phyloP scores from a whole-genome alignment of 2,888 invertebrate species.

The Phyllotreta striolata region DNA sequence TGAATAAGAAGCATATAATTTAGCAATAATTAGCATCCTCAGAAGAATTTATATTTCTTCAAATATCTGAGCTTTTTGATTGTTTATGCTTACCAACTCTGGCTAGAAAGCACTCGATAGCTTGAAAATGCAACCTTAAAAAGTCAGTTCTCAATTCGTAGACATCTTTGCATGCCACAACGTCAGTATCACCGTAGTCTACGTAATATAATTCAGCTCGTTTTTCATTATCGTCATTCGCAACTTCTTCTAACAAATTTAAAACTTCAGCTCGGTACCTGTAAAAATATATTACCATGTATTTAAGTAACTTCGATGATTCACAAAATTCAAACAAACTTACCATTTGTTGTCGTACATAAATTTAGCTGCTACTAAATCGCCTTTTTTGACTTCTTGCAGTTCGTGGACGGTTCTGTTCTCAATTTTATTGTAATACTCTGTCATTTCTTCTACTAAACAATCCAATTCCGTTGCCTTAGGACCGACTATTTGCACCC shows the following conservation, averaged over 20 bases:
- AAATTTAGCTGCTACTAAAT: constrained; percentile 86
- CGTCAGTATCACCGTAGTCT: constrained; percentile 87
- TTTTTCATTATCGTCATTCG: constrained; percentile 62
- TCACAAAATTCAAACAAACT: constrained; percentile 16
- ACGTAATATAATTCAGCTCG: constrained; percentile 80
- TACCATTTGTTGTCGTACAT: constrained; percentile 86
- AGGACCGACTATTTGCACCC: constrained; percentile 84
- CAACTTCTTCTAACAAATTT: constrained; percentile 66
- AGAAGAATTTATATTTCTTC: neutral
- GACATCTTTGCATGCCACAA: constrained; percentile 70
- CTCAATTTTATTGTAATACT: constrained; percentile 74
- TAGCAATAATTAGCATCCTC: too few relatives aligned
- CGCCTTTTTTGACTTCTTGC: constrained; percentile 70
- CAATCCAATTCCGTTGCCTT: constrained; percentile 78
- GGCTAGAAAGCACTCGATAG: constrained; percentile 86
- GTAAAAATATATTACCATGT: constrained; percentile 29
- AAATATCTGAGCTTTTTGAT: neutral
- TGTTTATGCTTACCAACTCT: constrained; percentile 65
- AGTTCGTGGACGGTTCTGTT: constrained; percentile 69
- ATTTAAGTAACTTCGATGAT: neutral
- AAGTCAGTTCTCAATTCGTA: constrained; percentile 80
- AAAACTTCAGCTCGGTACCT: constrained; percentile 70
- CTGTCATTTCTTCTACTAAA: constrained; percentile 83
- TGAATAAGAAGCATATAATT: too few relatives aligned
- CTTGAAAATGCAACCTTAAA: constrained; percentile 78